Evolutionary conservation across 2,888 invertebrate species (phyloP).

Genomic region (Pseudococcus longispinus): DNA sequence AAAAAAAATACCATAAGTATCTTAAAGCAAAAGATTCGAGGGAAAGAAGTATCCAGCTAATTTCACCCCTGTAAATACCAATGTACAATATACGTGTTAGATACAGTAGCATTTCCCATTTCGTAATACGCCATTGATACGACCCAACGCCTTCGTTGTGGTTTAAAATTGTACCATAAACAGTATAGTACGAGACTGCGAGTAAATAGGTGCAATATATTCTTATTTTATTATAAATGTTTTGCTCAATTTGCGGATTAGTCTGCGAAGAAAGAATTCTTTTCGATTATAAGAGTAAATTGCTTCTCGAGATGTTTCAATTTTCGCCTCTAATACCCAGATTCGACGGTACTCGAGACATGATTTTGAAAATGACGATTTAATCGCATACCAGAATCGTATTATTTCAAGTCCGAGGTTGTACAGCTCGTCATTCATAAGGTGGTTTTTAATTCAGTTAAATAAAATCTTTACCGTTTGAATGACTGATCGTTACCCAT

Average conservation of each 20-base stretch:
- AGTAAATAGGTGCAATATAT: neutral
- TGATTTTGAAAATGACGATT: neutral
- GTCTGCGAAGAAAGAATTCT: neutral
- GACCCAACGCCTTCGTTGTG: neutral
- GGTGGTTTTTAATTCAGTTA: neutral
- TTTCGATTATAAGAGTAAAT: neutral
- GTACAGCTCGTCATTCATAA: neutral
- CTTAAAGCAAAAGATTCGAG: neutral
- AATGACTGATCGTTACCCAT: constrained; percentile 27
- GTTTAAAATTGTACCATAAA: neutral
- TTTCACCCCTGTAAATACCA: neutral
- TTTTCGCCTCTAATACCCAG: neutral
- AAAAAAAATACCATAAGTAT: neutral
- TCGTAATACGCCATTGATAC: neutral
- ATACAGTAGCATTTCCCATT: neutral
- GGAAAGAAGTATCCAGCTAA: neutral
- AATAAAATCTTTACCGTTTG: constrained; percentile 1
- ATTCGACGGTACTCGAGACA: neutral
- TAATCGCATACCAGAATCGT: neutral
- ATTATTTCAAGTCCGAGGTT: neutral
- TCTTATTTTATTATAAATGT: neutral
- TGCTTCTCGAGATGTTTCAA: neutral
- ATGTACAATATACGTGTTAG: neutral
- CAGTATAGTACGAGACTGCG: too few species aligned
- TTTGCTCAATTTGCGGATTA: neutral